A percentile compares a stretch with the other conserved stretches of the same genome.
Conservation (phyloP, 2,797 vertebrate species). For the Limnodromus scolopaceus region DNA sequence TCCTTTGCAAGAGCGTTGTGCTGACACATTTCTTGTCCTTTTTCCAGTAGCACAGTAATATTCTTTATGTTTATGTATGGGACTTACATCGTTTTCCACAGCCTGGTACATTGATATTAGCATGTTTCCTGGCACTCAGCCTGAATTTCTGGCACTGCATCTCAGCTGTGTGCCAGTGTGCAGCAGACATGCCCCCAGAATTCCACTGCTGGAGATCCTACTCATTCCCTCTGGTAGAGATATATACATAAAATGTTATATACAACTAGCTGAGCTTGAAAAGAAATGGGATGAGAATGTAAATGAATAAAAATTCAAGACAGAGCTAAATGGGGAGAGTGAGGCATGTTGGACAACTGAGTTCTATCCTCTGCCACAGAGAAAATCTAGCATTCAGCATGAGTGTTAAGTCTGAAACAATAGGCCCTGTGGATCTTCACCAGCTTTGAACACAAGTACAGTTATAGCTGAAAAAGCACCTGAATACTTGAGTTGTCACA, state of each 20-base stretch:
- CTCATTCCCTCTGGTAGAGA: neutral
- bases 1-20: neutral
- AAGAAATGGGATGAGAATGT: neutral
- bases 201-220: neutral
- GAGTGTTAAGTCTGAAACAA: neutral
- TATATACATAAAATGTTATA: rapidly evolving
- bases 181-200: neutral
- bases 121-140: neutral
- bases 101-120: neutral
- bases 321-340: neutral
- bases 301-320: neutral
- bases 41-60: neutral
- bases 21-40: neutral
- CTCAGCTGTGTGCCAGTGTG: neutral
- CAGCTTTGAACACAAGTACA: neutral
- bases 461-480: neutral
- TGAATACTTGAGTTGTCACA: neutral
- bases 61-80: rapidly evolving
- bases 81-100: neutral
- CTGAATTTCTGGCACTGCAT: neutral
- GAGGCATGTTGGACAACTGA: neutral
- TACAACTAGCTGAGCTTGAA: neutral
- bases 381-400: neutral
- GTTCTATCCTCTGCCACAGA: neutral
- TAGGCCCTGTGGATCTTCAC: neutral